Evolutionary conservation across 2,888 invertebrate genomes (phyloP).

Genomic region (Drosophila mercatorum): DNA sequence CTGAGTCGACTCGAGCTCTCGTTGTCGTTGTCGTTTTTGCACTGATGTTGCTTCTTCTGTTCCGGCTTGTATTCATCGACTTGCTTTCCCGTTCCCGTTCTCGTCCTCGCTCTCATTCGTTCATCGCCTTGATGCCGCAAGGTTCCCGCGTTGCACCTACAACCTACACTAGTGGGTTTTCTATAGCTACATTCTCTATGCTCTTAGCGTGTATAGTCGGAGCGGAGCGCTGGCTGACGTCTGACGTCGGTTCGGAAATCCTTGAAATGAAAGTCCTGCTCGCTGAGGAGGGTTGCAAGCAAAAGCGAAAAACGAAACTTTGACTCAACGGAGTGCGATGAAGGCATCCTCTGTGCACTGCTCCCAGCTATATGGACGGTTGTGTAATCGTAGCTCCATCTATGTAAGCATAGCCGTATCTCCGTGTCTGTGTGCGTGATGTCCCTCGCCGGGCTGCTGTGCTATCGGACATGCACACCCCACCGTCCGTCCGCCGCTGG

Average conservation of each 20-base stretch:
- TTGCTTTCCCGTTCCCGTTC: neutral
- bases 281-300: conserved; percentile 51
- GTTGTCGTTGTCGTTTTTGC: conserved; percentile 43
- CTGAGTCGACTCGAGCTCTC: conserved; percentile 43
- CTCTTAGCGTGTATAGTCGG: conserved; percentile 55
- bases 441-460: conserved; percentile 59
- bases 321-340: conserved; percentile 55
- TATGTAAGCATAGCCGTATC: conserved; percentile 20
- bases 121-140: neutral
- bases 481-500: conserved; percentile 24
- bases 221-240: conserved; percentile 48
- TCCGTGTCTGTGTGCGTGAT: conserved; percentile 14
- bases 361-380: conserved; percentile 61
- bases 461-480: conserved; percentile 32
- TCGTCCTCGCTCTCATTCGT: neutral
- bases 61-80: conserved; percentile 4
- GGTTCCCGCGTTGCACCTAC: conserved; percentile 34
- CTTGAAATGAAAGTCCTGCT: conserved; percentile 73
- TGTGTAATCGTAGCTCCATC: conserved; percentile 65
- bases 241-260: conserved; percentile 76
- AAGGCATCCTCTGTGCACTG: conserved; percentile 54
- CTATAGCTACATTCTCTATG: conserved; percentile 44
- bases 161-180: conserved; percentile 66
- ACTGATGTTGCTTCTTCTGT: conserved; percentile 67
- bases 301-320: conserved; percentile 68